A percentile compares a stretch with the other conserved stretches of the same genome.
phyloP scores from a whole-genome alignment of 2,113 vertebrate species.

The Prietella phreatophila region DNA sequence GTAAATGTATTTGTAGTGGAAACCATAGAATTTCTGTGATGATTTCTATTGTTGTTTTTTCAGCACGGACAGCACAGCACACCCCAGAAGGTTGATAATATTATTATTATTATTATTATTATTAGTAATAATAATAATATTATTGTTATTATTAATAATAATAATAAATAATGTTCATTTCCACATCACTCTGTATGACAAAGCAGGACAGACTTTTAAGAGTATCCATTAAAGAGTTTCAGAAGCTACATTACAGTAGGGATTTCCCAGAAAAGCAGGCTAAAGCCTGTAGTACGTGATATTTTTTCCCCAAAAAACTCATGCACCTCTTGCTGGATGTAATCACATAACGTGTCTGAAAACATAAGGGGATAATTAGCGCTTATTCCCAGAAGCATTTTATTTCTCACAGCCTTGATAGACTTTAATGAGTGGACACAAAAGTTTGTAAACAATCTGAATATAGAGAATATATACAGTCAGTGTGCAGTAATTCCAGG shows the following conservation, averaged over 20 bases:
- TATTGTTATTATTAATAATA: neutral
- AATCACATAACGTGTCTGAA: neutral
- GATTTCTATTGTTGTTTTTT: too few species aligned
- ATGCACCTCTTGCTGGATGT: neutral
- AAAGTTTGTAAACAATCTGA: neutral
- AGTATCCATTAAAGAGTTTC: neutral
- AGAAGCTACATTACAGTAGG: neutral
- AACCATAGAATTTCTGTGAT: too few species aligned
- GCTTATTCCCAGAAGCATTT: neutral
- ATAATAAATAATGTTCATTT: neutral
- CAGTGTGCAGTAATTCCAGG: neutral
- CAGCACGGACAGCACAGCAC: too few species aligned
- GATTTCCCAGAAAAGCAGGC: neutral
- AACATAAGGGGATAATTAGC: neutral
- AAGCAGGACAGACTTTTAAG: neutral
- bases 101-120: neutral
- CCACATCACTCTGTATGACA: neutral
- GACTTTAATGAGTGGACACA: neutral
- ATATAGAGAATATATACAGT: neutral
- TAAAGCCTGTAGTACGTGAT: neutral
- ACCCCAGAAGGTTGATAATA: too few species aligned
- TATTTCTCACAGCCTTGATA: neutral
- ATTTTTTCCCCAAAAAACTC: neutral
- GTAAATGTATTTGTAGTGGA: too few species aligned
- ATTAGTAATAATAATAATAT: neutral